Conservation (phyloP, 2,888 invertebrate genomes). For the Drosophila borborema region DNA sequence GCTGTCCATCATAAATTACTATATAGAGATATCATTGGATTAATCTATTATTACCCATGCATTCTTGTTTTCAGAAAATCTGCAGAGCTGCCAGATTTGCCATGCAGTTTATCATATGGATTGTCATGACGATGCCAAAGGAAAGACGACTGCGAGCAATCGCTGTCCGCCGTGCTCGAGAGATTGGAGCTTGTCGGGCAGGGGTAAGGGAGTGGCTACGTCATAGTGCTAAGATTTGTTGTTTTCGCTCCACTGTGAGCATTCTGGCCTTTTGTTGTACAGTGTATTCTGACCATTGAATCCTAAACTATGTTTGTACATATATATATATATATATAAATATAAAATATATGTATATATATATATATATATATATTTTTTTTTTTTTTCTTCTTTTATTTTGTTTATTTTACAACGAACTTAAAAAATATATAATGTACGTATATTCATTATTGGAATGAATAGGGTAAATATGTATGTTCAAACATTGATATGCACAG, state of each 20-base stretch:
- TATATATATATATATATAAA: conserved; percentile 6
- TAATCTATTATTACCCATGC: background rate
- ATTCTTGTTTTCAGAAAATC: conserved; percentile 28
- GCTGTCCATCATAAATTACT: background rate
- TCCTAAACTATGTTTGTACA: conserved; percentile 24
- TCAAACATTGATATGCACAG: background rate
- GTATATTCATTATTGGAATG: background rate
- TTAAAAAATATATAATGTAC: background rate
- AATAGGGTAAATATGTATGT: background rate
- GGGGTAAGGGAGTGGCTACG: conserved; percentile 27
- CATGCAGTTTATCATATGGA: conserved; percentile 48
- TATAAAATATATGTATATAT: conserved; percentile 20
- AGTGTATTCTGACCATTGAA: conserved; percentile 26
- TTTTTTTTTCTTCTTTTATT: conserved; percentile 5
- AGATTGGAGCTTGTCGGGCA: conserved; percentile 15
- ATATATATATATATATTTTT: background rate
- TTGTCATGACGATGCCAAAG: conserved; percentile 52
- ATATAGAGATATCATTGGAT: background rate
- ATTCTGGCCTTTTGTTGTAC: conserved; percentile 31
- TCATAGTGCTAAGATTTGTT: conserved; percentile 41
- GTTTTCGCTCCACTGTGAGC: conserved; percentile 11
- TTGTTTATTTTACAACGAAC: background rate
- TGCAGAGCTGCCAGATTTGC: conserved; percentile 48
- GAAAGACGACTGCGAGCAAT: conserved; percentile 22
- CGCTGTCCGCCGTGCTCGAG: conserved; percentile 52